Evolutionary conservation across 1,140 invertebrate genomes (phyloP).

Genomic region (Drosophila sucinea): DNA sequence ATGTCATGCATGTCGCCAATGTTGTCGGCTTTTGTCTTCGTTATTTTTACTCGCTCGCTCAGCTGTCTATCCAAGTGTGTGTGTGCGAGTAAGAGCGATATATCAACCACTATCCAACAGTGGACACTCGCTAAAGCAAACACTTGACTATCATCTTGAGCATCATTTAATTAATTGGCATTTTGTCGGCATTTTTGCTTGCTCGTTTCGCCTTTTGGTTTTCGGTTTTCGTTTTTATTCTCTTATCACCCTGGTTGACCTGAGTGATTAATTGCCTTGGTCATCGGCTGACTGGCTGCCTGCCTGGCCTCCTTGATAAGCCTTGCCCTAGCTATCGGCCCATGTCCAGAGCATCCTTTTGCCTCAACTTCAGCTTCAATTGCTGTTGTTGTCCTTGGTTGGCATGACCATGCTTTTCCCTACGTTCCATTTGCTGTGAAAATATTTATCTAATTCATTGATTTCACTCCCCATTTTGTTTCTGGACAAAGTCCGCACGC

Average conservation of each 20-base stretch:
- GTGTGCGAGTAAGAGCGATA: not conserved
- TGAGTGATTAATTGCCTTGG: slow-evolving; percentile 53
- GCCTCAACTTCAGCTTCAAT: not conserved
- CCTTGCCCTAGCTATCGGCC: slow-evolving; percentile 33
- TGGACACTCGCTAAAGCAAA: slow-evolving; percentile 31
- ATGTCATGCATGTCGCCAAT: slow-evolving; percentile 57
- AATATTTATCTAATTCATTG: slow-evolving; percentile 70
- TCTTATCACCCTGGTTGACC: slow-evolving; percentile 5
- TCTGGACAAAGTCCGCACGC: not conserved
- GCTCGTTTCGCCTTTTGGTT: not conserved
- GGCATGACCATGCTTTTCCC: slow-evolving; percentile 54
- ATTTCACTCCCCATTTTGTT: slow-evolving; percentile 19
- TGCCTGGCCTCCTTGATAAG: slow-evolving; percentile 43
- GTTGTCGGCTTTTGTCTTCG: slow-evolving; percentile 60
- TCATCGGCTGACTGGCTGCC: slow-evolving; percentile 7
- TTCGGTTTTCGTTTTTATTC: not conserved
- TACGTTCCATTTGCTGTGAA: slow-evolving; percentile 68
- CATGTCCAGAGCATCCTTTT: slow-evolving; percentile 27
- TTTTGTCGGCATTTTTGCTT: slow-evolving; percentile 52
- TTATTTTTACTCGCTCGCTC: slow-evolving; percentile 41
- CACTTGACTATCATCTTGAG: slow-evolving; percentile 10
- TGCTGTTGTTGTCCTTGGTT: not conserved
- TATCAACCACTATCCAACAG: slow-evolving; percentile 35
- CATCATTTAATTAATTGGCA: slow-evolving; percentile 64
- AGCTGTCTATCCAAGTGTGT: slow-evolving; percentile 12